Conservation (phyloP, 2,113 vertebrate genomes). For the Mesitornis unicolor region DNA sequence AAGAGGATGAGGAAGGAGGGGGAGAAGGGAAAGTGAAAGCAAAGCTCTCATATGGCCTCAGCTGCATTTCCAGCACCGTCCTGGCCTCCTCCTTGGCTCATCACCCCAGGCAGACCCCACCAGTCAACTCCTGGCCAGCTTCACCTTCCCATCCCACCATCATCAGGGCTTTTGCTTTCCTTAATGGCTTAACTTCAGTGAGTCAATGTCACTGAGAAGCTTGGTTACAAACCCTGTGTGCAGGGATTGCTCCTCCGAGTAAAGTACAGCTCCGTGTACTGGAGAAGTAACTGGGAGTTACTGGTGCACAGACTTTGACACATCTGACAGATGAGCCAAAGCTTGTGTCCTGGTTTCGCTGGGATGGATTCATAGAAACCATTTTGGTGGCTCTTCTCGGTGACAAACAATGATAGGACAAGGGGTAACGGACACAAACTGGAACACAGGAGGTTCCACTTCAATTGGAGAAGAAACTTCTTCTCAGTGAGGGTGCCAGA, state of each 20-base stretch:
- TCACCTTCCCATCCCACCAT: background rate
- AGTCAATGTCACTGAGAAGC: background rate
- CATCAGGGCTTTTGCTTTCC: background rate
- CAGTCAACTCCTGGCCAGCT: background rate
- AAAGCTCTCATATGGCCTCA: no score
- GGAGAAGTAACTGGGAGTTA: background rate
- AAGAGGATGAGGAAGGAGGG: background rate
- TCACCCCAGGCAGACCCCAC: background rate
- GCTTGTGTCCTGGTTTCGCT: no score
- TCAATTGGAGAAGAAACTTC: no score
- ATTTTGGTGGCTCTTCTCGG: no score
- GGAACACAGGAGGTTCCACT: no score
- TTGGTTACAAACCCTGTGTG: background rate
- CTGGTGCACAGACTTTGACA: background rate
- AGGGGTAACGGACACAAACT: no score
- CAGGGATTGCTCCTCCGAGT: no score
- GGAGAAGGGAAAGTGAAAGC: background rate
- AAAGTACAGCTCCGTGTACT: conserved; percentile 4
- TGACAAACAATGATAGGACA: no score
- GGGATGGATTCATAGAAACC: no score
- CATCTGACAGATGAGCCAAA: background rate
- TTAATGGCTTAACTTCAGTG: background rate
- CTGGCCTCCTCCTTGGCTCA: background rate
- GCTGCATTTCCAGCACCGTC: background rate
- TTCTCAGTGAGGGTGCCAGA: no score